These are phyloP conservation scores for Eupithecia centaureata DNA, from an alignment of 2,888 invertebrate species.

Conservation along the genomic window DNA sequence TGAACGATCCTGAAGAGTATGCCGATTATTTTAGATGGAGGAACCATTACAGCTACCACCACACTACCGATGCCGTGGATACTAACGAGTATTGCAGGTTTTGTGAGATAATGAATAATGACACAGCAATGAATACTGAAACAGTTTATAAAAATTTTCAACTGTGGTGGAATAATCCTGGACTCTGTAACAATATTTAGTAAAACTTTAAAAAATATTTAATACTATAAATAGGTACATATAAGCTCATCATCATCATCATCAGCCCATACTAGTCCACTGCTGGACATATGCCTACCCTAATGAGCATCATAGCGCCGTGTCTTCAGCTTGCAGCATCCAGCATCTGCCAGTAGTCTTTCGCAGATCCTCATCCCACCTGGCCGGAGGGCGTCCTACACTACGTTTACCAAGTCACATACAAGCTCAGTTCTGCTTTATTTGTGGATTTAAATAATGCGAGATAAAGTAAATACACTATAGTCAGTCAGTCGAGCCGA, in stretches of 20 bases:
- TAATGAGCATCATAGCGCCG: no score
- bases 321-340: no score
- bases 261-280: no score
- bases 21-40: slow-evolving; percentile 69
- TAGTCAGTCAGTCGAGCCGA: not conserved
- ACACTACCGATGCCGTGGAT: slow-evolving; percentile 53
- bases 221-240: no score
- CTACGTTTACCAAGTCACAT: no score
- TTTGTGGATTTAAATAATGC: not conserved
- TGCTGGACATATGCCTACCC: no score
- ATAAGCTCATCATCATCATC: no score
- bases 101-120: slow-evolving; percentile 64
- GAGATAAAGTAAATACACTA: not conserved
- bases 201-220: no score
- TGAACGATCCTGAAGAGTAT: slow-evolving; percentile 60
- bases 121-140: slow-evolving; percentile 51
- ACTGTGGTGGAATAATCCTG: slow-evolving; percentile 66
- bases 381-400: no score
- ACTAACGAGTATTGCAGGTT: slow-evolving; percentile 72
- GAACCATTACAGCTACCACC: slow-evolving; percentile 67
- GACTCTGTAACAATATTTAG: slow-evolving; percentile 25
- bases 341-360: no score
- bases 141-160: slow-evolving; percentile 59
- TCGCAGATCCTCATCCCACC: no score
- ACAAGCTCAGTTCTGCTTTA: not conserved